phyloP scores from a whole-genome alignment of 2,113 vertebrate species.

The Rafetus swinhoei region DNA sequence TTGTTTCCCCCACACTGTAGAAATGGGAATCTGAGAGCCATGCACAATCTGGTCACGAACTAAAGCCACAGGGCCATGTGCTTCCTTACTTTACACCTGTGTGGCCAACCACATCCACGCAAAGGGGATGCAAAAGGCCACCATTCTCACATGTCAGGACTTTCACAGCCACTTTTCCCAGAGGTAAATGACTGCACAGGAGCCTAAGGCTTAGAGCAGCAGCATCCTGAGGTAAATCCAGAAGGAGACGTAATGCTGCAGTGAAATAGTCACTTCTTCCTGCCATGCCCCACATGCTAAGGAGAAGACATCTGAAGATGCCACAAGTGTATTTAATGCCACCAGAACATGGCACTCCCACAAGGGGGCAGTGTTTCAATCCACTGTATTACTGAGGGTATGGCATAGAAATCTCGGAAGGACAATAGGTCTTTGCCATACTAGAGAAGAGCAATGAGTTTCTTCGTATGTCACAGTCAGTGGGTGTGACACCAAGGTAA shows the following conservation, averaged over 20 bases:
- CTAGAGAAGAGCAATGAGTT: background rate
- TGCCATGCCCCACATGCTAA: background rate
- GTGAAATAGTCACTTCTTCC: background rate
- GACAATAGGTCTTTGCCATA: background rate
- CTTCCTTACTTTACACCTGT: background rate
- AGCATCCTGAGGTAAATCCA: background rate
- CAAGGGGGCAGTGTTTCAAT: background rate
- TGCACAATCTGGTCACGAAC: background rate
- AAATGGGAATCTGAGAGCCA: background rate
- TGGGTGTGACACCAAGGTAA: rapidly evolving
- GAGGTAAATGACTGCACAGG: background rate
- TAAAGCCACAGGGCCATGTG: background rate
- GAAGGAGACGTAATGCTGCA: background rate
- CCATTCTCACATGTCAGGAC: background rate
- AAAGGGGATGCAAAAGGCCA: background rate
- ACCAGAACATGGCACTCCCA: background rate
- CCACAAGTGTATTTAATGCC: background rate
- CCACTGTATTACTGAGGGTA: background rate
- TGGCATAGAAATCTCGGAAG: background rate
- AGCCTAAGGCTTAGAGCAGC: background rate
- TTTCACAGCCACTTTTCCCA: background rate
- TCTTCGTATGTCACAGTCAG: background rate
- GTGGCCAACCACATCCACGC: background rate
- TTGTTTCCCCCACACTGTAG: background rate
- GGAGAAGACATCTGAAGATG: background rate